Base-by-base conservation (phyloP, 2,888 invertebrate species). In the Netelia melanura region DNA sequence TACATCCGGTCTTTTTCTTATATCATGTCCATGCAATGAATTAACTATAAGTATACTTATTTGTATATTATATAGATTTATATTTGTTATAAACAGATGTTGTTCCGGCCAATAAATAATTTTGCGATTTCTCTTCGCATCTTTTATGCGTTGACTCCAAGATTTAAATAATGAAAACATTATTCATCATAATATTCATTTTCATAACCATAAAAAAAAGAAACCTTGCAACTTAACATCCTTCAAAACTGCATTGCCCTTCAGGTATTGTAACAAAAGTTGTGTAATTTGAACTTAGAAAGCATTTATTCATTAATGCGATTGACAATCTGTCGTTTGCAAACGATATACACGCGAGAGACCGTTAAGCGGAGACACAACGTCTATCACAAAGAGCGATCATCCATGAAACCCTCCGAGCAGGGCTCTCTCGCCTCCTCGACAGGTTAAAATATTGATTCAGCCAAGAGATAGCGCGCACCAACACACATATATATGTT, bases 381-480 rank as follows among this genome's bases (percentile, higher is more conserved):
- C 65, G 70, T 75, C 64, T 48, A 74, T 78, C 72, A 80, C 23
- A 56, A 58, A 44, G 43, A 44, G 62, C 56, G 61, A 84, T 81
- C 62, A 74, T 62, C 67, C 43, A 64, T 70, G 52, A 23, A 44
- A 65, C 21, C 25, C 17, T 25, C 11, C 54, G 68, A 78, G 74
- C 62, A 17, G 62, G n/a, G 6, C 11, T 21, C 6, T 56, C 62
- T 75, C 62, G 70, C 48, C 17, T 56, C 25, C 23, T 21, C 56
- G 81, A 80, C 75, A 85, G 82, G 86, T 88, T 88, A 82, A 89
- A 90, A 86, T 87, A 89, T 90, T 88, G 90, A 90, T 89, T 87
- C 43, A 78, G 17, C 48, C 14, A n/a, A 48, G 25, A 54, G 23
- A 76, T 52, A 77, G 23, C 10, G 48, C 68, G 87, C 10, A 17